phyloP scores from a whole-genome alignment of 2,888 invertebrate genomes.

The Drosophila nr. perissopoda region DNA sequence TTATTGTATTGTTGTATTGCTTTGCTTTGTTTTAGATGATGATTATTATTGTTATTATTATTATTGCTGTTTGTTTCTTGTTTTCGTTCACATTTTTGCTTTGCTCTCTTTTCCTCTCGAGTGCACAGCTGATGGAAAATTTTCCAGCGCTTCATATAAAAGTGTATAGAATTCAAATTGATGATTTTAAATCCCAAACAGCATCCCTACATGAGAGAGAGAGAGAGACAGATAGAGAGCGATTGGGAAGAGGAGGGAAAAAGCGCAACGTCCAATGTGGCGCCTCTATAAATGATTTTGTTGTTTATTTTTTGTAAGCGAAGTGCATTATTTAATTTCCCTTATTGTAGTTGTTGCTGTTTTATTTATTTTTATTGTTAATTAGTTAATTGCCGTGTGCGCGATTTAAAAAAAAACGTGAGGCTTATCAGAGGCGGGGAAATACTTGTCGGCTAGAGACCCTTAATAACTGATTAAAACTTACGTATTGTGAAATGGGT shows the following conservation, averaged over 20 bases:
- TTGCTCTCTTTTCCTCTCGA: constrained; percentile 40
- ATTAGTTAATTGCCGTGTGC: constrained; percentile 46
- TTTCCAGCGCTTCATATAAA: constrained; percentile 66
- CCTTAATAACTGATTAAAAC: constrained; percentile 17
- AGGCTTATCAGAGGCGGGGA: constrained; percentile 4
- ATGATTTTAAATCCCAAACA: constrained; percentile 56
- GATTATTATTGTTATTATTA: constrained; percentile 32
- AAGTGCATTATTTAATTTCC: constrained; percentile 17
- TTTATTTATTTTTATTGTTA: constrained; percentile 15
- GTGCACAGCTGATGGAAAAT: constrained; percentile 76
- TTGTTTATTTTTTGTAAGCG: constrained; percentile 28
- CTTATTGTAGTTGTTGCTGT: constrained; percentile 24
- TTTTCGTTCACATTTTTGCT: constrained; percentile 33
- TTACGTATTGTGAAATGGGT: constrained; percentile 22
- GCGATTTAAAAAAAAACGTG: constrained; percentile 21
- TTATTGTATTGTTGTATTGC: constrained; percentile 20
- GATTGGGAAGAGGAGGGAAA: not conserved
- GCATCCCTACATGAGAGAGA: not conserved
- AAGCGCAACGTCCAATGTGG: constrained; percentile 44
- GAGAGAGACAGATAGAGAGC: too few relatives aligned
- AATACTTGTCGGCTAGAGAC: constrained; percentile 14
- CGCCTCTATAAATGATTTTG: constrained; percentile 59
- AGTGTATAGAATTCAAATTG: constrained; percentile 71
- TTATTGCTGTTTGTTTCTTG: constrained; percentile 21
- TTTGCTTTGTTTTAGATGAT: constrained; percentile 49